Evolutionary conservation across 2,113 vertebrate genomes (phyloP).

Genomic region (Amia ocellicauda): DNA sequence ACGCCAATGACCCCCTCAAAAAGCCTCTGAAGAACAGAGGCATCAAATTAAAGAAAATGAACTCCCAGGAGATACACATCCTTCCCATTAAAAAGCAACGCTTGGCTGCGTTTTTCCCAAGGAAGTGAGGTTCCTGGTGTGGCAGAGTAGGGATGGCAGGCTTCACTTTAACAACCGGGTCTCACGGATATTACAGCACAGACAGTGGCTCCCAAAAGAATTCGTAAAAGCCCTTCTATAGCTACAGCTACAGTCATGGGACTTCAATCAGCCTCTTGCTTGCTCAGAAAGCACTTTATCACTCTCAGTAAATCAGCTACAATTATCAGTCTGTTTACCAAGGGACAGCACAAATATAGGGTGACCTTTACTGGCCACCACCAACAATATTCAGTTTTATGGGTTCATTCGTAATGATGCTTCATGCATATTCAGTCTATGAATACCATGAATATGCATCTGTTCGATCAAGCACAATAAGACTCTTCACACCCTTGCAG

Average conservation of each 20-base stretch:
- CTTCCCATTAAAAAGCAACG: slow-evolving; percentile 98
- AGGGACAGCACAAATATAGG: slow-evolving; percentile 2
- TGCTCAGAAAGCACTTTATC: slow-evolving; percentile 20
- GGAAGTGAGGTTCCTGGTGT: slow-evolving; percentile 76
- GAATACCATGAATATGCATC: slow-evolving; percentile 29
- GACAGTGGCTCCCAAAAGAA: slow-evolving; percentile 32
- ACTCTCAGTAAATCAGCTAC: slow-evolving; percentile 27
- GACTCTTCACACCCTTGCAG: slow-evolving; percentile 28
- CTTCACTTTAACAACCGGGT: slow-evolving; percentile 22
- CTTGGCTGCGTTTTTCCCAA: slow-evolving; percentile 89
- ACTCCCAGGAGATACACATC: slow-evolving; percentile 96
- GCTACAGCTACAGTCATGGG: slow-evolving; percentile 25
- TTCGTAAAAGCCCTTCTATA: slow-evolving; percentile 8
- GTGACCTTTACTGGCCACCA: background rate
- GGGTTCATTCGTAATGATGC: background rate
- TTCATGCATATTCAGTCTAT: background rate
- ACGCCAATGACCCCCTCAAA: slow-evolving; percentile 73
- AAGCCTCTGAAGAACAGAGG: slow-evolving; percentile 87
- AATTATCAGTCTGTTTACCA: slow-evolving; percentile 11
- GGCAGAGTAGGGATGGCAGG: background rate
- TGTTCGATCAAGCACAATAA: slow-evolving; percentile 26
- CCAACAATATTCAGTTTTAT: slow-evolving; percentile 17
- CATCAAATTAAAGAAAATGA: slow-evolving; percentile 98
- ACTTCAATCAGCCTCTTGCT: slow-evolving; percentile 12
- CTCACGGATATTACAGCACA: slow-evolving; percentile 23